Evolutionary conservation across 2,888 invertebrate genomes (phyloP).

Genomic region (Ophioninae sp.): DNA sequence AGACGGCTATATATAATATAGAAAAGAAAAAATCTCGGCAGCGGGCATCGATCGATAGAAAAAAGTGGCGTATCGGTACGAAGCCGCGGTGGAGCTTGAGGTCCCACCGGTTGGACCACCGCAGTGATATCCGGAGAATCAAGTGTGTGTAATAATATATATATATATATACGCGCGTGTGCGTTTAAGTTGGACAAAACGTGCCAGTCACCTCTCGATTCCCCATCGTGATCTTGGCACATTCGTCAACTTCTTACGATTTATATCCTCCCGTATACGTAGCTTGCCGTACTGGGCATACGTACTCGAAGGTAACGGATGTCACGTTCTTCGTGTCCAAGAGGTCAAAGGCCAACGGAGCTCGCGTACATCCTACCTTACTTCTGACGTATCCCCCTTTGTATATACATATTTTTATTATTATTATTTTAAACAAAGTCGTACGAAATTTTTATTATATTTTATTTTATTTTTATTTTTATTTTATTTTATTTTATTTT

Average conservation of each 20-base stretch:
- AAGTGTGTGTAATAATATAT: background rate
- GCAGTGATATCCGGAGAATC: conserved; percentile 30
- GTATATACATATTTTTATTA: background rate
- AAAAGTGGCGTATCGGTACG: conserved; percentile 53
- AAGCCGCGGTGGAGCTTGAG: conserved; percentile 39
- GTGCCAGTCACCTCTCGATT: conserved; percentile 66
- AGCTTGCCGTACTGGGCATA: conserved; percentile 2
- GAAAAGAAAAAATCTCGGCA: conserved; percentile 42
- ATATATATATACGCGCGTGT: background rate
- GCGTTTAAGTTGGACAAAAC: conserved; percentile 21
- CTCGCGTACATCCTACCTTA: conserved; percentile 25
- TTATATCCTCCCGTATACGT: conserved; percentile 28
- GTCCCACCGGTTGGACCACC: conserved; percentile 55
- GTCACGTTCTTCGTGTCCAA: conserved; percentile 53
- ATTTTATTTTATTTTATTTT: too few relatives aligned
- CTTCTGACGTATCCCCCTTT: background rate
- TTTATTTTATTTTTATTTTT: too few relatives aligned
- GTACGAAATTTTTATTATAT: too few relatives aligned
- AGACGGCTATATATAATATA: background rate
- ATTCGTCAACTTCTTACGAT: conserved; percentile 65
- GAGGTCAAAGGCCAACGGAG: conserved; percentile 51
- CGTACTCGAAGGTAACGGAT: conserved; percentile 48
- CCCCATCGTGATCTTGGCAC: conserved; percentile 64
- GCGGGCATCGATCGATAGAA: conserved; percentile 59
- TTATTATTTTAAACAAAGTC: too few relatives aligned